These are phyloP conservation scores for Galleria mellonella DNA, from an alignment of 1,140 invertebrate species.

Conservation along the genomic window DNA sequence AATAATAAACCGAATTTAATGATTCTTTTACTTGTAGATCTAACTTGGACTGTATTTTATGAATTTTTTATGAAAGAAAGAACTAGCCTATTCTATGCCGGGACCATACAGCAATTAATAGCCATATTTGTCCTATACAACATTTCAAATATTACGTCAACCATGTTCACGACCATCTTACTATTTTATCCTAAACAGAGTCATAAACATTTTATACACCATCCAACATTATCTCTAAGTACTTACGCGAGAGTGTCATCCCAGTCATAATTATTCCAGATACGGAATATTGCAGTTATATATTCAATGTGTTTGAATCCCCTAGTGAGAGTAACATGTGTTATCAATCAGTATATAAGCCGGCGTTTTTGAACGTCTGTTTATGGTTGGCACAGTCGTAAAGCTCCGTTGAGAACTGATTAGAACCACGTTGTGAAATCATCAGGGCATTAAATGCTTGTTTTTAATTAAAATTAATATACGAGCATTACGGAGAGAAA, in stretches of 20 bases:
- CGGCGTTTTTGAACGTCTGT: slow-evolving; percentile 43
- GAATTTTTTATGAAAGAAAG: too few relatives aligned
- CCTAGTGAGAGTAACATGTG: slow-evolving; percentile 35
- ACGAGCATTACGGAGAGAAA: slow-evolving; percentile 19
- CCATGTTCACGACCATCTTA: too few relatives aligned
- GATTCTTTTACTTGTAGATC: too few relatives aligned
- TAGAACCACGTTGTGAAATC: slow-evolving; percentile 54
- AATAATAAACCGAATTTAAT: too few relatives aligned
- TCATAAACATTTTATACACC: neutral
- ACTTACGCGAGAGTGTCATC: neutral
- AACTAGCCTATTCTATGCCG: too few relatives aligned
- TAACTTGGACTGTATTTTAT: too few relatives aligned
- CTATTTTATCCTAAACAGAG: too few relatives aligned
- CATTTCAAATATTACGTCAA: too few relatives aligned
- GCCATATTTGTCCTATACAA: too few relatives aligned
- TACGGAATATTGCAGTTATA: neutral
- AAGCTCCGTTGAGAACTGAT: slow-evolving; percentile 55
- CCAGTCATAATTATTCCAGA: neutral
- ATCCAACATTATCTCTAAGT: neutral
- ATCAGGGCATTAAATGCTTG: slow-evolving; percentile 35
- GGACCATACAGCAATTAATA: too few relatives aligned
- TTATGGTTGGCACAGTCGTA: slow-evolving; percentile 66
- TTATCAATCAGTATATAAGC: slow-evolving; percentile 51
- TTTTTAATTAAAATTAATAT: slow-evolving; percentile 60
- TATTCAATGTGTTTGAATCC: neutral